phyloP scores from a whole-genome alignment of 2,888 invertebrate genomes.

The Erpobdella octoculata region DNA sequence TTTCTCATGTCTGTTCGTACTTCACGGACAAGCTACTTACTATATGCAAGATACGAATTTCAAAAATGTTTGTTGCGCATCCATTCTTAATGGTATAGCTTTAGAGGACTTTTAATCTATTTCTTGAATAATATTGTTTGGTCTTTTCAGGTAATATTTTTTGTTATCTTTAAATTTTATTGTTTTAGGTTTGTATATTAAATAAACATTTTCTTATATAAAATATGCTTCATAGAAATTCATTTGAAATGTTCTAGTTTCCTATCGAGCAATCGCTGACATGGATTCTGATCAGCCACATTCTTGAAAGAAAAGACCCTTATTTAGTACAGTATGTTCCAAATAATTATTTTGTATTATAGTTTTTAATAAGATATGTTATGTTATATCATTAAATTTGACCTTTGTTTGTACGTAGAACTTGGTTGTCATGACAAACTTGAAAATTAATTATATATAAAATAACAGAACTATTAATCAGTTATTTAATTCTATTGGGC shows the following conservation, averaged over 20 bases:
- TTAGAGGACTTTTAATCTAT: too few species aligned
- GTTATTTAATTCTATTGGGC: too few species aligned
- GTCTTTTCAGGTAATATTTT: background rate
- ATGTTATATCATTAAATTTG: too few species aligned
- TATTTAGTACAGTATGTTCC: slow-evolving; percentile 36
- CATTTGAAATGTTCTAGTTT: slow-evolving; percentile 38
- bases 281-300: slow-evolving; percentile 40
- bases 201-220: background rate
- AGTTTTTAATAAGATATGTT: too few species aligned
- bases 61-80: too few species aligned
- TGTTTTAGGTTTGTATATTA: too few species aligned
- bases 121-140: background rate
- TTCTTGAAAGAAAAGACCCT: slow-evolving; percentile 37
- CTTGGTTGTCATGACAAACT: background rate
- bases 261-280: slow-evolving; percentile 41
- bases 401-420: background rate
- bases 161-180: background rate
- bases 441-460: too few species aligned
- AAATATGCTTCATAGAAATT: background rate
- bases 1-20: too few species aligned
- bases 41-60: too few species aligned
- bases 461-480: too few species aligned
- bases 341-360: background rate
- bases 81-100: too few species aligned
- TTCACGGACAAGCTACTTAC: too few species aligned